phyloP scores from a whole-genome alignment of 2,797 vertebrate species.

The Thamnophis elegans region DNA sequence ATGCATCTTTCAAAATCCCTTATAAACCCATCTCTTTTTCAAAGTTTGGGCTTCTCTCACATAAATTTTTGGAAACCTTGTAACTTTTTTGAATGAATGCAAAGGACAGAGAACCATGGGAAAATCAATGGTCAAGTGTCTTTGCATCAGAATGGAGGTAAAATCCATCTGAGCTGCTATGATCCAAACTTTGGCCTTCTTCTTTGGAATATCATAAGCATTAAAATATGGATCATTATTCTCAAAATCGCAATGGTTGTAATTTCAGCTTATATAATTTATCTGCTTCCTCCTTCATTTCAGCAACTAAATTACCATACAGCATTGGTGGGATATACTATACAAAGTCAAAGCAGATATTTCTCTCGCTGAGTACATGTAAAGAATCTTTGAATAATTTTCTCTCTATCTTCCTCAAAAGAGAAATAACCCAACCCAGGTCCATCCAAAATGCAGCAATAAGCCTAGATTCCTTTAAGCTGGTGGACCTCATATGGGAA shows the following conservation, averaged over 20 bases:
- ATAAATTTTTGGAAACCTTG: not conserved
- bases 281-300: not conserved
- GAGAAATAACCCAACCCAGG: not conserved
- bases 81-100: not conserved
- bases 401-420: not conserved
- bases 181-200: not conserved
- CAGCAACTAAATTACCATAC: not conserved
- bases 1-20: not conserved
- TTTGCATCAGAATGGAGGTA: not conserved
- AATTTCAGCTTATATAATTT: not conserved
- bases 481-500: not conserved
- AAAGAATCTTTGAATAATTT: not conserved
- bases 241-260: no score
- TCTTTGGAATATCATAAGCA: not conserved
- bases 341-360: no score
- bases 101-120: not conserved
- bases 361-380: no score
- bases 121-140: not conserved
- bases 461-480: not conserved
- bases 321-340: no score
- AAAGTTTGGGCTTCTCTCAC: no score
- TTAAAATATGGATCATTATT: not conserved
- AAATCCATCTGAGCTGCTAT: not conserved
- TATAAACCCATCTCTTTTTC: not conserved
- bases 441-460: not conserved